Conservation (phyloP, 1,140 invertebrate species). For the Calliphora vicina region DNA sequence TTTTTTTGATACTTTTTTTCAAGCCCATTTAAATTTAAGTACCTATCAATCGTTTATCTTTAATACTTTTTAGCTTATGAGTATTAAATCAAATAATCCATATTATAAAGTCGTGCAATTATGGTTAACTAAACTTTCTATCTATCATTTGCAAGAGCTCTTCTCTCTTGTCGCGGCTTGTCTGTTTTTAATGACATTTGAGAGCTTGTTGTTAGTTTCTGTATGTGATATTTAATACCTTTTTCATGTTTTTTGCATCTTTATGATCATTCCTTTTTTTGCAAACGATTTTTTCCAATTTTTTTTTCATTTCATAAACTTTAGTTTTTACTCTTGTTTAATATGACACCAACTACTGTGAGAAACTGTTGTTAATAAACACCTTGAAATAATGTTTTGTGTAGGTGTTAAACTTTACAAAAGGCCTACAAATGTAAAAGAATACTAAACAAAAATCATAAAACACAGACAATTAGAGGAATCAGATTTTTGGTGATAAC, state of each 20-base stretch:
- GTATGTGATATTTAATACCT: not conserved
- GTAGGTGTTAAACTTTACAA: constrained; percentile 16
- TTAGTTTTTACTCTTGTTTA: not conserved
- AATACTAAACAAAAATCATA: not conserved
- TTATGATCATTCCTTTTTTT: not conserved
- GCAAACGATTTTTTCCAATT: no score
- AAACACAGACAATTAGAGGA: not conserved
- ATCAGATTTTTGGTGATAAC: not conserved
- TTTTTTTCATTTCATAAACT: not conserved
- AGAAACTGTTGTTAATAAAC: not conserved
- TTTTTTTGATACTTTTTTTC: no score
- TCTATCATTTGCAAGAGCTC: no score
- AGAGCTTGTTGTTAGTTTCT: no score
- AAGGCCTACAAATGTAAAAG: not conserved
- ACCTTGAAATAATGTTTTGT: not conserved
- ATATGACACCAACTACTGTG: constrained; percentile 15
- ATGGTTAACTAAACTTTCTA: no score
- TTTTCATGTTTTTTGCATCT: not conserved
- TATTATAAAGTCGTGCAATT: no score
- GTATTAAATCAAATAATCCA: no score
- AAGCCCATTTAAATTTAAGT: no score
- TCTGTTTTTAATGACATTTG: not conserved
- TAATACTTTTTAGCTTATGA: no score
- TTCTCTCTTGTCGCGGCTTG: no score
- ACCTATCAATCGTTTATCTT: no score